These are phyloP conservation scores for Paratrypauchen microcephalus DNA, from an alignment of 2,797 vertebrate genomes.

Conservation along the genomic window DNA sequence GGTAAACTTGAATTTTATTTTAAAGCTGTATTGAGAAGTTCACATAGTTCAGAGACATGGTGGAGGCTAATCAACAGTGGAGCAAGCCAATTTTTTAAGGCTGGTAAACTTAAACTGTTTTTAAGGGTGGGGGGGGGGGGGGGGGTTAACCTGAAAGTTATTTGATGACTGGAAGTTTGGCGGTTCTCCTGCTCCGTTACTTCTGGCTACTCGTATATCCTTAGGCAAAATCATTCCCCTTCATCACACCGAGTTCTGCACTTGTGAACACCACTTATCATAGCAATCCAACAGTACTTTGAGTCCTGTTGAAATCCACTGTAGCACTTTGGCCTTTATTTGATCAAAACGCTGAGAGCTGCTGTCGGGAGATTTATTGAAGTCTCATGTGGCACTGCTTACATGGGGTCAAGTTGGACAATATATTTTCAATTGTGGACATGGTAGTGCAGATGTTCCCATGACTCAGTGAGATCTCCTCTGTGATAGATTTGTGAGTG, in stretches of 20 bases:
- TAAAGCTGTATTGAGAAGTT: too few species aligned
- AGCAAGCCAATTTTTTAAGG: too few species aligned
- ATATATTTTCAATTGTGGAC: slow-evolving; percentile 5
- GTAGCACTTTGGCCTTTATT: slow-evolving; percentile 1
- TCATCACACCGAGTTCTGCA: background rate
- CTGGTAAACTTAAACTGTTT: too few species aligned
- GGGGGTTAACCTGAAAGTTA: too few species aligned
- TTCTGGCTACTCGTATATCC: too few species aligned
- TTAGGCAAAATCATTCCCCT: background rate
- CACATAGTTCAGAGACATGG: too few species aligned
- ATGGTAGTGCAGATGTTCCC: slow-evolving; percentile 19
- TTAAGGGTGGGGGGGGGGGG: too few species aligned
- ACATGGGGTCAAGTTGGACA: slow-evolving; percentile 6
- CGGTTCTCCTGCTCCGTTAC: too few species aligned
- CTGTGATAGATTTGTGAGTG: slow-evolving; percentile 28
- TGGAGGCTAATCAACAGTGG: too few species aligned
- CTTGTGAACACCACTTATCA: background rate
- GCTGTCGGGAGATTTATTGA: slow-evolving; percentile 10
- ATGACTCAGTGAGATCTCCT: slow-evolving; percentile 7
- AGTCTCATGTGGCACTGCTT: slow-evolving; percentile 9
- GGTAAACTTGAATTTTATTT: too few species aligned
- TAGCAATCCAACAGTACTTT: background rate
- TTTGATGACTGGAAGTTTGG: too few species aligned
- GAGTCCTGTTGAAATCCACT: slow-evolving; percentile 5
- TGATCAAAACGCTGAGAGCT: slow-evolving; percentile 1